Percentiles rank a stretch among this genome's conserved stretches.
phyloP scores from a whole-genome alignment of 2,888 invertebrate species.

The Lysandra coridon region DNA sequence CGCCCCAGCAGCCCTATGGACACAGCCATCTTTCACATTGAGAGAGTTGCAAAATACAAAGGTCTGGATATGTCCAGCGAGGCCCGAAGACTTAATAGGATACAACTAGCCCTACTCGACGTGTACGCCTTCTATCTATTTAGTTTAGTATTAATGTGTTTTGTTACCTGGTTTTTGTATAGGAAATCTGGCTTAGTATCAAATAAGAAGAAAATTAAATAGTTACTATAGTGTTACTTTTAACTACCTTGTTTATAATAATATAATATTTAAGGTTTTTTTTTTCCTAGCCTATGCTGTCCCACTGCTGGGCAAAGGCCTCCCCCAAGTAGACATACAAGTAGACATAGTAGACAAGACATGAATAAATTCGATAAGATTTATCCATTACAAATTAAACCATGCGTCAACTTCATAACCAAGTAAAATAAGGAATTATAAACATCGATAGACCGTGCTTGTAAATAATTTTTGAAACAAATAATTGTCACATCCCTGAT shows the following conservation, averaged over 20 bases:
- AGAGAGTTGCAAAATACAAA: slow-evolving; percentile 48
- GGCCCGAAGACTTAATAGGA: slow-evolving; percentile 43
- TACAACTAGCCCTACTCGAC: slow-evolving; percentile 47
- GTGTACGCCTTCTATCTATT: slow-evolving; percentile 42
- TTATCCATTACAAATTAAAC: too few species aligned
- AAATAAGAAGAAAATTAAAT: slow-evolving; percentile 22
- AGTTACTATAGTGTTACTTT: not conserved
- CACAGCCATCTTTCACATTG: slow-evolving; percentile 52
- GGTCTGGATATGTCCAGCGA: slow-evolving; percentile 49
- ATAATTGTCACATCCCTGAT: too few species aligned
- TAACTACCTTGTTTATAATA: not conserved
- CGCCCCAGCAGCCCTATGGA: slow-evolving; percentile 52
- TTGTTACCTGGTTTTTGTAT: slow-evolving; percentile 20
- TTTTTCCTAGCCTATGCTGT: too few species aligned
- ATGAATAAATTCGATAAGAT: too few species aligned
- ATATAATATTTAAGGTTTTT: too few species aligned
- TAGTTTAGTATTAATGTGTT: not conserved
- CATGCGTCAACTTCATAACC: too few species aligned
- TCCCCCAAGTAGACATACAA: too few species aligned
- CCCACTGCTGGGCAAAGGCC: too few species aligned
- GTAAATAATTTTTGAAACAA: too few species aligned
- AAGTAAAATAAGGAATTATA: too few species aligned
- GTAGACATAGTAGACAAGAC: too few species aligned
- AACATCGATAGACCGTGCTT: too few species aligned
- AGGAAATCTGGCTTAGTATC: not conserved